phyloP scores from a whole-genome alignment of 92 coral and sea anemone genomes.

The Epizoanthus scotinus region DNA sequence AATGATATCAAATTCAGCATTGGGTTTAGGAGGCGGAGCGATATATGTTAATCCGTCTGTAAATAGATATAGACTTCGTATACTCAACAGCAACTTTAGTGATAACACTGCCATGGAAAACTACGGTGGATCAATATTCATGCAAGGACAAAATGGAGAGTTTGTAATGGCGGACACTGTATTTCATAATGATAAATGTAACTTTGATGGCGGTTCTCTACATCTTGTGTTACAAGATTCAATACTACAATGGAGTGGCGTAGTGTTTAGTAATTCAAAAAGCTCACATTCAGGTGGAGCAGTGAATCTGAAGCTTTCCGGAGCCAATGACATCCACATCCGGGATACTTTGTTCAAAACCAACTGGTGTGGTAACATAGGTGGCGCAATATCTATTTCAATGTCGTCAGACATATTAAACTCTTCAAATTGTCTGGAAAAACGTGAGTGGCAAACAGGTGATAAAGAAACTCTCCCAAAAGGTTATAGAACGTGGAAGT shows the following conservation, averaged over 20 bases:
- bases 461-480: not conserved
- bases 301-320: not conserved
- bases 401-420: constrained; percentile 31
- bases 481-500: constrained; percentile 52
- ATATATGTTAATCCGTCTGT: not conserved
- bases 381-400: constrained; percentile 30
- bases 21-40: constrained; percentile 5
- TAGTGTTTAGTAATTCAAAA: not conserved
- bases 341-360: constrained; percentile 1
- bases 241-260: constrained; percentile 4
- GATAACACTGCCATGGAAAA: not conserved
- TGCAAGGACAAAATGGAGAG: not conserved
- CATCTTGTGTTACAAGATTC: not conserved
- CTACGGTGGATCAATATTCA: constrained; percentile 7
- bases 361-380: not conserved
- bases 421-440: constrained; percentile 19
- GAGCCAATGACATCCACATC: not conserved
- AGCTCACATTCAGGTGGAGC: not conserved
- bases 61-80: not conserved
- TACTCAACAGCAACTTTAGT: constrained; percentile 9
- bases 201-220: constrained; percentile 11
- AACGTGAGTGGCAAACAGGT: not conserved
- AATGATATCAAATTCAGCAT: not conserved
- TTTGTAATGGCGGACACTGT: not conserved
- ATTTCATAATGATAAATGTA: not conserved